These are phyloP conservation scores for Ostrea denselamellosa DNA, from an alignment of 1,140 invertebrate genomes.

Conservation along the genomic window DNA sequence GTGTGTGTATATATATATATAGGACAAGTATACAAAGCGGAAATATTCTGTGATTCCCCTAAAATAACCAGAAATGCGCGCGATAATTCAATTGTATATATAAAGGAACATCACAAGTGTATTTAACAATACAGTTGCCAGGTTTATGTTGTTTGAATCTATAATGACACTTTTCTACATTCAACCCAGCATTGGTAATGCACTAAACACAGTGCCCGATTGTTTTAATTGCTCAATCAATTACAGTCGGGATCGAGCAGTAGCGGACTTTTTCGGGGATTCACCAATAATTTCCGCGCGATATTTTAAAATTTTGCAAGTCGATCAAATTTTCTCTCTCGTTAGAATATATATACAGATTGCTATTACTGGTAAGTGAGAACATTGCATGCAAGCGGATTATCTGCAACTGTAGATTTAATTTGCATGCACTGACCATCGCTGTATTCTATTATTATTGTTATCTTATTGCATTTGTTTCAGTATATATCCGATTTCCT, in stretches of 20 bases:
- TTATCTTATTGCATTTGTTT: neutral
- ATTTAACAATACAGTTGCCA: neutral
- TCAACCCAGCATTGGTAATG: neutral
- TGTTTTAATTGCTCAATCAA: neutral
- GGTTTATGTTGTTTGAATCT: neutral
- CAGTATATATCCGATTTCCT: too few relatives aligned
- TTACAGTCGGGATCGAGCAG: neutral
- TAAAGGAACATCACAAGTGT: neutral
- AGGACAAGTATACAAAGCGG: neutral
- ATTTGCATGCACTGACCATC: neutral
- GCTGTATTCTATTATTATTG: neutral
- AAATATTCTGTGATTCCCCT: conserved; percentile 9
- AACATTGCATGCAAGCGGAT: neutral
- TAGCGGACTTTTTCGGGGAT: neutral
- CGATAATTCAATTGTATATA: neutral
- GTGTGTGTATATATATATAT: too few relatives aligned
- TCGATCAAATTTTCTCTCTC: neutral
- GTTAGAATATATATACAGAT: neutral
- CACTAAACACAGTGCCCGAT: neutral
- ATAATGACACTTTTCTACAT: neutral
- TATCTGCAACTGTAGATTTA: neutral
- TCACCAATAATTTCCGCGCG: conserved; percentile 22
- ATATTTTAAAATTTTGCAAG: neutral
- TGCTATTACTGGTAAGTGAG: neutral
- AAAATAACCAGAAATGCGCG: neutral